These are phyloP conservation scores for Anguilla japonica DNA, from an alignment of 2,113 vertebrate species.

Conservation along the genomic window DNA sequence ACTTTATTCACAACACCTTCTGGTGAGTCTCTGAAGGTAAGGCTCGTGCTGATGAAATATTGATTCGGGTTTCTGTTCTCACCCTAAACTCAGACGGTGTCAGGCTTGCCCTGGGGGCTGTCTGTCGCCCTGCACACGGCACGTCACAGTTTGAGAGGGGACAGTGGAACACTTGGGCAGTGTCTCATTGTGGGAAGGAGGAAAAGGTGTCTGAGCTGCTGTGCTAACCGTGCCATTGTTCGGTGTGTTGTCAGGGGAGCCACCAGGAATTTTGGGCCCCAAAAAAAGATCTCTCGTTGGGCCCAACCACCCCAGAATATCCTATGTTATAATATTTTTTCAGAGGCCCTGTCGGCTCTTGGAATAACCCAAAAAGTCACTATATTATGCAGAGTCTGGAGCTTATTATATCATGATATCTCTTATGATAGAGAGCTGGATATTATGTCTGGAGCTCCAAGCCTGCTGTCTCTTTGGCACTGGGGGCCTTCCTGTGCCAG, in stretches of 20 bases:
- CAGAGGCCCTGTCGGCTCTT: too few relatives aligned
- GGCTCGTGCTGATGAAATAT: not conserved
- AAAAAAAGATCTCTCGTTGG: too few relatives aligned
- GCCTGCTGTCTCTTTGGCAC: not conserved
- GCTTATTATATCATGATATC: too few relatives aligned
- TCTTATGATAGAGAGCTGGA: constrained; percentile 12
- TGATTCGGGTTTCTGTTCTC: not conserved
- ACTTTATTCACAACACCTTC: not conserved
- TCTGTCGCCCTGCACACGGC: not conserved
- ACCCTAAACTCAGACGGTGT: too few relatives aligned
- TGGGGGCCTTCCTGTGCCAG: not conserved
- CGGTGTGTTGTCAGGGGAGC: not conserved
- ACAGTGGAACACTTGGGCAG: too few relatives aligned
- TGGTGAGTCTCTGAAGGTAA: not conserved
- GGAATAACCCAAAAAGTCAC: too few relatives aligned
- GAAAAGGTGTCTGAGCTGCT: not conserved
- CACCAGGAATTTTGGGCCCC: too few relatives aligned
- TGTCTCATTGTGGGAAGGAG: not conserved
- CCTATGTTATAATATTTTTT: too few relatives aligned
- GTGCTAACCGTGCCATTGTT: not conserved
- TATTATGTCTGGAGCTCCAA: not conserved
- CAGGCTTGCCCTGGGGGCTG: not conserved
- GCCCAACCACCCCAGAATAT: too few relatives aligned
- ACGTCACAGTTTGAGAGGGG: too few relatives aligned
- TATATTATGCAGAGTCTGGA: too few relatives aligned